Base-by-base conservation (phyloP, 2,113 vertebrate species). In the Helogale parvula region DNA sequence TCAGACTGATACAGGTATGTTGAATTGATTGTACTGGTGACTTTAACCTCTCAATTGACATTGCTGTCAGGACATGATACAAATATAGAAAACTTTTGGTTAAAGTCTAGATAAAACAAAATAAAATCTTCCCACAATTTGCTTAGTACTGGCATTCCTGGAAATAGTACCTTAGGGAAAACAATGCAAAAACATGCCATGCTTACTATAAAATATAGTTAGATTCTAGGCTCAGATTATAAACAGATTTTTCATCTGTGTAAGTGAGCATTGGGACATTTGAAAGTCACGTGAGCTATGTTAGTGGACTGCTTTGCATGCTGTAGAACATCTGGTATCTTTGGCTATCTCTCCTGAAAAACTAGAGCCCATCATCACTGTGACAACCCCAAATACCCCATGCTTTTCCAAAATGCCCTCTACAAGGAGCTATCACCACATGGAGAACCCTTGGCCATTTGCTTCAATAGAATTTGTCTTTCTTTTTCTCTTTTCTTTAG, bases 61-160 rank as follows among this genome's bases (percentile, higher is more conserved):
- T 38, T 84, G 19, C 8, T 92, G 9, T 94, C 68, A 66, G 35
- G 45, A 47, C 33, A 35, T 69, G 8, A 69, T 66, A 27, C 66
- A 84, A 93, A 50, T 93, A 29, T 63, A 86, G 88, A 45, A 25
- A 89, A 45, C 19, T 92, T 54, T 91, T 81, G 8, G 23, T 66
- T 82, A 86, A 88, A 83, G 7, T 47, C 54, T 31, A 47, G 33
- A 52, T 38, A 94, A 74, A 96, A 5, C 4, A 57, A 93, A 87
- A 38, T 81, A 71, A 92, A 93, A 11, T 33, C 7, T 50, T 98
- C 1, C n/a, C 31, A 88, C 21, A 74, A 47, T 88, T 92, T 94
- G 27, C n/a, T 69, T 63, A 77, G 41, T 33, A 77, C 7, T 79
- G n/a, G 3, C 29, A 60, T 65, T 83, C 38, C 10, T 38, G 2